Evolutionary conservation across 2,113 vertebrate genomes (phyloP).

Genomic region (Ctenodactylus gundi): DNA sequence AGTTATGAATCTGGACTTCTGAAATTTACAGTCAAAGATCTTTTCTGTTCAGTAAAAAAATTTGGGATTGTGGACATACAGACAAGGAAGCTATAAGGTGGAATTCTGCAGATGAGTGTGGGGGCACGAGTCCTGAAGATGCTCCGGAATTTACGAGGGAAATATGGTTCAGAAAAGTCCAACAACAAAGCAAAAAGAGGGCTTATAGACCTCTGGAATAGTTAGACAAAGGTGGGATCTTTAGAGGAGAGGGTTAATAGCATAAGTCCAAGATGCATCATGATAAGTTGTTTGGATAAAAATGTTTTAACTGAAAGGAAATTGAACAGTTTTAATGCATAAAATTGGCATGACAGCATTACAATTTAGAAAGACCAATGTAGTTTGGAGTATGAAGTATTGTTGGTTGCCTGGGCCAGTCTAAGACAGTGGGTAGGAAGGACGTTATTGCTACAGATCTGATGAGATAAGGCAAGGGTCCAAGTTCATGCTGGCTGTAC

Average conservation of each 20-base stretch:
- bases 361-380: neutral
- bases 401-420: too few species aligned
- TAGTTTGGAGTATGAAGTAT: neutral
- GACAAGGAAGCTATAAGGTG: neutral
- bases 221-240: neutral
- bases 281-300: neutral
- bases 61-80: fast-evolving
- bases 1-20: neutral
- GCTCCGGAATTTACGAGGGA: neutral
- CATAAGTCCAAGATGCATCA: neutral
- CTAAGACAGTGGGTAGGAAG: neutral
- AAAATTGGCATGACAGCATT: neutral
- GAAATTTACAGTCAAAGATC: neutral
- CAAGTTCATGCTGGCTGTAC: neutral
- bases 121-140: neutral
- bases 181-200: neutral
- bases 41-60: neutral
- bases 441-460: neutral
- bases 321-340: neutral
- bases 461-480: neutral
- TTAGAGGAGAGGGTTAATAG: neutral
- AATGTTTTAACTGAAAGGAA: neutral
- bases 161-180: neutral
- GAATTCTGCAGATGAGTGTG: neutral
- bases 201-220: too few species aligned